phyloP scores from a whole-genome alignment of 2,888 invertebrate genomes.

The Crepidodera aurea region DNA sequence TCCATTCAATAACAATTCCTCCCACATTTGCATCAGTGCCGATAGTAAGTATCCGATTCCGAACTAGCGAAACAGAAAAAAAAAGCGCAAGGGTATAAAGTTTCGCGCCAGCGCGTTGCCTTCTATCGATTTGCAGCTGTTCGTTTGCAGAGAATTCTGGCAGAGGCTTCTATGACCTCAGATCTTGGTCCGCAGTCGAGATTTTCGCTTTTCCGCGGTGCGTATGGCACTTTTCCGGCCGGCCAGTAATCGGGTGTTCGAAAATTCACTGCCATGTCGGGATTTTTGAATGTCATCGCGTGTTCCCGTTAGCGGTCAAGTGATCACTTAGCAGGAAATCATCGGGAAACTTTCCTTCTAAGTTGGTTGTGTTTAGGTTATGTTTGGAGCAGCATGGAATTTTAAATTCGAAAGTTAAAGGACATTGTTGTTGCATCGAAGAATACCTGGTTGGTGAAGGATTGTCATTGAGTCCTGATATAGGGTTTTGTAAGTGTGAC shows the following conservation, averaged over 20 bases:
- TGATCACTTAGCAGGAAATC: background rate
- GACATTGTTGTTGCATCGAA: background rate
- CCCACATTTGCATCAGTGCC: conserved; percentile 27
- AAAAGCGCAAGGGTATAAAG: conserved; percentile 42
- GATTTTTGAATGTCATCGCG: background rate
- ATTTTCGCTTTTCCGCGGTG: conserved; percentile 36
- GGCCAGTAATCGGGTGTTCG: conserved; percentile 30
- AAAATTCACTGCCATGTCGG: conserved; percentile 36
- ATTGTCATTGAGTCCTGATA: background rate
- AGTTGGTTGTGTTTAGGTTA: conserved; percentile 2
- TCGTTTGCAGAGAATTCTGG: conserved; percentile 64
- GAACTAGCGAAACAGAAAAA: conserved; percentile 25
- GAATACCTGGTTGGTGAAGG: conserved; percentile 6
- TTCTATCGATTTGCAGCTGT: conserved; percentile 46
- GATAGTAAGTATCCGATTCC: conserved; percentile 34
- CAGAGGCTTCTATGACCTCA: conserved; percentile 66
- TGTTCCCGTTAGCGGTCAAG: background rate
- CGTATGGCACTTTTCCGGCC: conserved; percentile 24
- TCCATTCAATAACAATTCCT: conserved; percentile 3
- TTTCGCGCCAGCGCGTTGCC: conserved; percentile 45
- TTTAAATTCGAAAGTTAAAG: conserved; percentile 4
- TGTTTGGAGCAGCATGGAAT: conserved; percentile 23
- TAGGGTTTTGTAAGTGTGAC: conserved; percentile 7
- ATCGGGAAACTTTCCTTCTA: background rate
- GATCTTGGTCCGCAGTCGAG: conserved; percentile 57